These are phyloP conservation scores for Cariama cristata DNA, from an alignment of 2,113 vertebrate species.

Conservation along the genomic window DNA sequence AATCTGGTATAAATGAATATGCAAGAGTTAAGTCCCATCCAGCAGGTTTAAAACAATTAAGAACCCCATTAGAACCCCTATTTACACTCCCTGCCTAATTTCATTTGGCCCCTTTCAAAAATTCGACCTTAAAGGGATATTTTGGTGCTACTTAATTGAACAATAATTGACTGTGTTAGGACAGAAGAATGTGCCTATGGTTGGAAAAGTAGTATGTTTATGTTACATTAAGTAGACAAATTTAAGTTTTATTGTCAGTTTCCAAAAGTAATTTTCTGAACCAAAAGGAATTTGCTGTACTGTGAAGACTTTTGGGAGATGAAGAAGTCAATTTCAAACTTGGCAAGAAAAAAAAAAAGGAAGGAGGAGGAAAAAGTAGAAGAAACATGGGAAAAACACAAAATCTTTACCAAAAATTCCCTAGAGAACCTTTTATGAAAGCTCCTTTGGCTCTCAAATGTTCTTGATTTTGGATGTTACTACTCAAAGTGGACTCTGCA, in stretches of 20 bases:
- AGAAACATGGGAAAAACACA: background rate
- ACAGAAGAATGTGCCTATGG: background rate
- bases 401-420: background rate
- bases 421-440: background rate
- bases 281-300: background rate
- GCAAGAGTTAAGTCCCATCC: background rate
- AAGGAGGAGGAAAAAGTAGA: fast-evolving
- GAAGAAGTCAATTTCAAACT: background rate
- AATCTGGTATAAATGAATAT: background rate
- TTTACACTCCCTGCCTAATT: background rate
- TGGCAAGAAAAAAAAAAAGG: background rate
- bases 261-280: background rate
- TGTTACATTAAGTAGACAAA: background rate
- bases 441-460: background rate
- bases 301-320: background rate
- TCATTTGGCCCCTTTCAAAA: background rate
- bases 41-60: background rate
- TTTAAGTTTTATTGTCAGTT: background rate
- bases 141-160: background rate
- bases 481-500: background rate
- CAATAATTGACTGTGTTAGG: background rate
- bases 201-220: background rate
- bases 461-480: background rate
- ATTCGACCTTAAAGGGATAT: background rate
- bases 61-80: background rate